Evolutionary conservation across 2,797 vertebrate species (phyloP).

Genomic region (Fundulus diaphanus): DNA sequence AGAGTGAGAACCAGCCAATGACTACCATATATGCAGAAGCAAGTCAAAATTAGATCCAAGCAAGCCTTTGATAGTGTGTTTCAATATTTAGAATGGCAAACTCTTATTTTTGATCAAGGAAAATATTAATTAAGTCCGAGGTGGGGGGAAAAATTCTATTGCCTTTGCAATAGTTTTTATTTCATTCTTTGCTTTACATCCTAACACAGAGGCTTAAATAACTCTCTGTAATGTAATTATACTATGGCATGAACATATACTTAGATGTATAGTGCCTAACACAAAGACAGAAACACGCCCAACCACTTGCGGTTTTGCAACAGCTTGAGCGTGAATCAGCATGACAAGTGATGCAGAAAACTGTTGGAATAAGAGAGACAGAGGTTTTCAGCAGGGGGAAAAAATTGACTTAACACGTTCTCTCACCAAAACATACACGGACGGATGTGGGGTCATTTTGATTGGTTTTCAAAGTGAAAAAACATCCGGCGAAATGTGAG

Average conservation of each 20-base stretch:
- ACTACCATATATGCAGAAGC: slow-evolving; percentile 12
- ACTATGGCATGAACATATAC: not conserved
- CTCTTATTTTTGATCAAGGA: not conserved
- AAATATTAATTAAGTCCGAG: not conserved
- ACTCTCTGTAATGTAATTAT: too few relatives aligned
- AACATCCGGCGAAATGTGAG: not conserved
- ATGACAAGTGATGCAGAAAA: slow-evolving; percentile 16
- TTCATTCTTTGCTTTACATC: not conserved
- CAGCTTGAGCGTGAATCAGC: not conserved
- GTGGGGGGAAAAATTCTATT: not conserved
- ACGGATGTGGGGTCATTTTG: not conserved
- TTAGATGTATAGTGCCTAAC: not conserved
- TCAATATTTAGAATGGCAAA: not conserved
- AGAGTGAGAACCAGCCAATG: not conserved
- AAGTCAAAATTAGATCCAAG: not conserved
- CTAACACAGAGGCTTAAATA: not conserved
- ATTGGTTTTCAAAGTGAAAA: not conserved
- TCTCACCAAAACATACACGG: not conserved
- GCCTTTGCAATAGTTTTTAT: not conserved
- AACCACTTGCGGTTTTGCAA: slow-evolving; percentile 31
- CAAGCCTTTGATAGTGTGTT: not conserved
- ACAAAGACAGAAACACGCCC: slow-evolving; percentile 8
- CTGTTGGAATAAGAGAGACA: slow-evolving; percentile 34
- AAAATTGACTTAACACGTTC: slow-evolving; percentile 16
- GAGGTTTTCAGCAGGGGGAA: not conserved